Percentiles rank a stretch among this genome's conserved stretches.
Evolutionary conservation across 2,888 invertebrate genomes (phyloP).

Genomic region (Pedicia rivosa): DNA sequence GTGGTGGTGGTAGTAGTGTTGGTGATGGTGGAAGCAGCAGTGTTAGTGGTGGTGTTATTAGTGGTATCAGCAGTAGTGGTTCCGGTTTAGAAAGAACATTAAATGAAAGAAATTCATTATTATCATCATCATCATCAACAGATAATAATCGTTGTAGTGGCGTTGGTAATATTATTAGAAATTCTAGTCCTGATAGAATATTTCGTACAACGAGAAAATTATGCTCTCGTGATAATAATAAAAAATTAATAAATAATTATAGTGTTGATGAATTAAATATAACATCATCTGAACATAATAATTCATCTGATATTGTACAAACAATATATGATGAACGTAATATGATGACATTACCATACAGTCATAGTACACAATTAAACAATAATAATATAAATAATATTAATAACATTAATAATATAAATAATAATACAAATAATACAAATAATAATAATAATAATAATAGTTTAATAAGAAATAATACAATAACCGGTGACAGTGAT

Average conservation of each 20-base stretch:
- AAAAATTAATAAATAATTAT: slow-evolving; percentile 7
- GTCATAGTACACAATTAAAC: slow-evolving; percentile 8
- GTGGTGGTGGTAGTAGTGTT: slow-evolving; percentile 5
- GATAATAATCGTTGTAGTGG: slow-evolving; percentile 12
- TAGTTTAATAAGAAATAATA: too few species aligned
- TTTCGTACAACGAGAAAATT: slow-evolving; percentile 8
- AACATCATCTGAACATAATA: slow-evolving; percentile 13
- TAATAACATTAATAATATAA: slow-evolving; percentile 1
- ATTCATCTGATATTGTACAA: slow-evolving; percentile 11
- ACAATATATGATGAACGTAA: slow-evolving; percentile 11
- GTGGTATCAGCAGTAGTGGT: slow-evolving; percentile 7
- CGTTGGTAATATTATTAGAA: slow-evolving; percentile 7
- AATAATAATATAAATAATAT: slow-evolving; percentile 4
- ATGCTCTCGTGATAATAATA: slow-evolving; percentile 9
- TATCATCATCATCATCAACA: slow-evolving; percentile 26
- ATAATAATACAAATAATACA: slow-evolving; percentile 13
- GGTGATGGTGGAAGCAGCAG: not conserved
- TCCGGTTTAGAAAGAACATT: slow-evolving; percentile 7
- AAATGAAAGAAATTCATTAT: slow-evolving; percentile 25
- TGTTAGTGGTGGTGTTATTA: slow-evolving; percentile 5
- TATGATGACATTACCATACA: slow-evolving; percentile 12
- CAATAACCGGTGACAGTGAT: too few species aligned
- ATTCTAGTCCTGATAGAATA: slow-evolving; percentile 11
- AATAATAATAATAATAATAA: slow-evolving; percentile 13
- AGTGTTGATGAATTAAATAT: slow-evolving; percentile 12